Base-by-base conservation (phyloP, 2,113 vertebrate species). In the Hiodon alosoides region DNA sequence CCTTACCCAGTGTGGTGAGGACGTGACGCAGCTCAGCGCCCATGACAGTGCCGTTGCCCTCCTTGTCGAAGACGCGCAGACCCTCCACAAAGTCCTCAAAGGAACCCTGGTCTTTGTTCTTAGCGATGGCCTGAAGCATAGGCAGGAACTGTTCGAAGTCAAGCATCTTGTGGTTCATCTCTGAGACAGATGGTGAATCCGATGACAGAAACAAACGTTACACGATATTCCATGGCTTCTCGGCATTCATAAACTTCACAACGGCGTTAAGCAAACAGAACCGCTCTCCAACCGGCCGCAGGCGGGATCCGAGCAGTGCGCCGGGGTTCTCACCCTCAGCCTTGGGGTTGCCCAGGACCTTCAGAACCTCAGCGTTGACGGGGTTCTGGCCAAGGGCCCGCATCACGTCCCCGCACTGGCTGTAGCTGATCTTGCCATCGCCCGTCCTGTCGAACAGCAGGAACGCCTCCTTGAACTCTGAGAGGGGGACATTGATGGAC, bases 381-480 rank as follows among this genome's bases (percentile, higher is more conserved):
- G 96, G 96, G 83, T 97, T 98, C 89, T 96, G 94, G 52, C 96
- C 96, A 80, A 98, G 84, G 51, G 96, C 94, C 70, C 95, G 78
- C 91, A 98, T 94, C 74, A 98, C 95, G 0, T 97, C 94, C 0
- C 94, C 96, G 75, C 93, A 96, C 75, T 97, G 96, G 84, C 90
- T 93, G 84, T 91, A 95, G 58, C 90, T 81, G 86, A 98, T 98
- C 87, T 93, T 95, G 74, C 94, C 94, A 48, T 90, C 88, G 0
- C 91, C 87, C 0, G 92, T 93, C 74, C 92, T 88, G 88, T 95
- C 93, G 73, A 96, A 98, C 83, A 97, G 87, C 81, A 89, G 87
- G 86, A 97, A 98, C 2, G 94, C 93, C 79, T 98, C 96, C 85
- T 94, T 96, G 85, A 94, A 97, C 72, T 98, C 96, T 98, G 71